phyloP scores from a whole-genome alignment of 2,113 vertebrate genomes.

The Craseonycteris thonglongyai region DNA sequence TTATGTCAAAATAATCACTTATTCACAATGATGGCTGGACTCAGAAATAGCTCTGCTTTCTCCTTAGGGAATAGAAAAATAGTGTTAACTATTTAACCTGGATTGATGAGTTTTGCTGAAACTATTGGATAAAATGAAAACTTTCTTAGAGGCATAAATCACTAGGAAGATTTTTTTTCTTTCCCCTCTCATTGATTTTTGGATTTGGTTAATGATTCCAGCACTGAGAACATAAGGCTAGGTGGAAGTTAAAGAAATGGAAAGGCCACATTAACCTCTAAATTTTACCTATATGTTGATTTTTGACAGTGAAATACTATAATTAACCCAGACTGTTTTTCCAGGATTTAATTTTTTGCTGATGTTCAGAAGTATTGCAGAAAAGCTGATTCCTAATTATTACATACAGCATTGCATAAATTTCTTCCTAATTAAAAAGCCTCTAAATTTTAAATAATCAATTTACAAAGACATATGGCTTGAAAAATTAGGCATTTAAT shows the following conservation, averaged over 20 bases:
- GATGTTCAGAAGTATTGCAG: constrained; percentile 80
- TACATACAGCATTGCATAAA: constrained; percentile 82
- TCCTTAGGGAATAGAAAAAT: neutral
- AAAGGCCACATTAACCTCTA: constrained; percentile 79
- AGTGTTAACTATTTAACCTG: constrained; percentile 63
- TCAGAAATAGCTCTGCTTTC: constrained; percentile 37
- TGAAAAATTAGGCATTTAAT: constrained; percentile 84
- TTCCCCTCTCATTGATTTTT: constrained; percentile 73
- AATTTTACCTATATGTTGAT: constrained; percentile 76
- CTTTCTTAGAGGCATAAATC: constrained; percentile 73
- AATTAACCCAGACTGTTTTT: constrained; percentile 80
- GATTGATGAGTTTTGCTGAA: constrained; percentile 66
- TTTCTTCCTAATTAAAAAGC: constrained; percentile 86
- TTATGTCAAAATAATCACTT: constrained; percentile 76
- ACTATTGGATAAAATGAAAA: constrained; percentile 68
- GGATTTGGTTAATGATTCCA: constrained; percentile 77
- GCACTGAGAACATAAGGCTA: constrained; percentile 69
- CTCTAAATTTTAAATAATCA: constrained; percentile 87
- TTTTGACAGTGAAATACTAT: constrained; percentile 82
- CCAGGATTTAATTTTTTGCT: constrained; percentile 84
- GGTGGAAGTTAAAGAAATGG: constrained; percentile 75
- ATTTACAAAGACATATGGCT: constrained; percentile 82
- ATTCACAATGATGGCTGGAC: constrained; percentile 43
- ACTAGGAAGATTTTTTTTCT: neutral
- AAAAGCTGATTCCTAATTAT: constrained; percentile 84